Evolutionary conservation across 2,888 invertebrate species (phyloP).

Genomic region (Tromatobia lineatoria): DNA sequence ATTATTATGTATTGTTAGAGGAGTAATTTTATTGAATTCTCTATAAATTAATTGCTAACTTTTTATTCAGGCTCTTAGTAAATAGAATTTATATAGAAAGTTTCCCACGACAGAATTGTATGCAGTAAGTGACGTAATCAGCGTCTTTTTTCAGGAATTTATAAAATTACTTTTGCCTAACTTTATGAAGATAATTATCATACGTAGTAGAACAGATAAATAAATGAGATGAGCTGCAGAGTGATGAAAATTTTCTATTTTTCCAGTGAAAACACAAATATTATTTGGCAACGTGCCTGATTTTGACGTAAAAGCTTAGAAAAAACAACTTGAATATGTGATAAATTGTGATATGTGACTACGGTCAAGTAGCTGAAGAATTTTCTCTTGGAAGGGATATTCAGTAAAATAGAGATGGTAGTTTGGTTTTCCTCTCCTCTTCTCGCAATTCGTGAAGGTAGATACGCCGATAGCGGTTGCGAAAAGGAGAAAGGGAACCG

Average conservation of each 20-base stretch:
- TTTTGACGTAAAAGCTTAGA: background rate
- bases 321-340: background rate
- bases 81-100: too few species aligned
- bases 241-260: background rate
- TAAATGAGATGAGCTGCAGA: background rate
- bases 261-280: too few species aligned
- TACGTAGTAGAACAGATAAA: too few species aligned
- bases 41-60: too few species aligned
- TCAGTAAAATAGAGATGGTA: conserved; percentile 36
- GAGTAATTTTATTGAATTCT: too few species aligned
- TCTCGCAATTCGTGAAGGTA: conserved; percentile 37
- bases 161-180: too few species aligned
- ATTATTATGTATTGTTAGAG: too few species aligned
- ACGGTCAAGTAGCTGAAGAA: conserved; percentile 54
- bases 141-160: too few species aligned
- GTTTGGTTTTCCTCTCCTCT: conserved; percentile 4
- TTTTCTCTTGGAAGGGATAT: conserved; percentile 7
- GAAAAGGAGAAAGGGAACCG: conserved; percentile 58
- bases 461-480: conserved; percentile 29
- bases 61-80: too few species aligned
- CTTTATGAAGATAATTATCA: too few species aligned
- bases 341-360: background rate
- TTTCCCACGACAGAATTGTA: too few species aligned
- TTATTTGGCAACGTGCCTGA: background rate
- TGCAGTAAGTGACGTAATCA: too few species aligned